Conservation (phyloP, 2,888 invertebrate species). For the Pseudeuparius sepicola region DNA sequence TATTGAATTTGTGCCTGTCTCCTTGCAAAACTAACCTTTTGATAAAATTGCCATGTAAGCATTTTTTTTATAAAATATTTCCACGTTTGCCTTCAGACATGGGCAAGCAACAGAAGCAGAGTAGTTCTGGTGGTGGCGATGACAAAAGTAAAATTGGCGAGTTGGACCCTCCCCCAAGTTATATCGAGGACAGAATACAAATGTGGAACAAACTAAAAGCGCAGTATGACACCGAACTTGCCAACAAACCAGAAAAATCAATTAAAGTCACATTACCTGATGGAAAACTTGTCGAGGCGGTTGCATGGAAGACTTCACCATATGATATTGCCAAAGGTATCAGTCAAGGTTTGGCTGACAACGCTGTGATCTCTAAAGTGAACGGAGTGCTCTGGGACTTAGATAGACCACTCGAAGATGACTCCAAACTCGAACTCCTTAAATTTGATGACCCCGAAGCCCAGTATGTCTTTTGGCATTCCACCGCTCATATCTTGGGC, state of each 20-base stretch:
- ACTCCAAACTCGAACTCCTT: constrained; percentile 74
- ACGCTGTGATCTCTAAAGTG: constrained; percentile 86
- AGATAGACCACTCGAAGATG: constrained; percentile 83
- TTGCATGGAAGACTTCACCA: constrained; percentile 88
- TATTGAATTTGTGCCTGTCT: too few relatives aligned
- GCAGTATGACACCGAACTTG: constrained; percentile 68
- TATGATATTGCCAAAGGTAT: constrained; percentile 87
- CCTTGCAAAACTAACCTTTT: too few relatives aligned
- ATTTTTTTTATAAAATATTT: too few relatives aligned
- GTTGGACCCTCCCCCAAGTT: constrained; percentile 81
- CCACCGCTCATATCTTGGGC: constrained; percentile 94
- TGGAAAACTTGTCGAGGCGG: constrained; percentile 79
- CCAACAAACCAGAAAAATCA: constrained; percentile 57
- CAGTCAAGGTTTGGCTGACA: constrained; percentile 91
- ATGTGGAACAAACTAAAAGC: constrained; percentile 86
- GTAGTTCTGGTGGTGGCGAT: constrained; percentile 36
- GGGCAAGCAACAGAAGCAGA: constrained; percentile 51
- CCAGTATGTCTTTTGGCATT: constrained; percentile 98
- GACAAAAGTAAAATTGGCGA: constrained; percentile 50
- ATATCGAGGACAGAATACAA: constrained; percentile 70
- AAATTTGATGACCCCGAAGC: constrained; percentile 94
- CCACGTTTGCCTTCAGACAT: too few relatives aligned
- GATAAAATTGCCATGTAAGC: too few relatives aligned
- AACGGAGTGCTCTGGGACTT: constrained; percentile 93
- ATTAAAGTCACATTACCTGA: constrained; percentile 90